phyloP scores from a whole-genome alignment of 1,140 invertebrate species.

The Trigoniulus corallinus region DNA sequence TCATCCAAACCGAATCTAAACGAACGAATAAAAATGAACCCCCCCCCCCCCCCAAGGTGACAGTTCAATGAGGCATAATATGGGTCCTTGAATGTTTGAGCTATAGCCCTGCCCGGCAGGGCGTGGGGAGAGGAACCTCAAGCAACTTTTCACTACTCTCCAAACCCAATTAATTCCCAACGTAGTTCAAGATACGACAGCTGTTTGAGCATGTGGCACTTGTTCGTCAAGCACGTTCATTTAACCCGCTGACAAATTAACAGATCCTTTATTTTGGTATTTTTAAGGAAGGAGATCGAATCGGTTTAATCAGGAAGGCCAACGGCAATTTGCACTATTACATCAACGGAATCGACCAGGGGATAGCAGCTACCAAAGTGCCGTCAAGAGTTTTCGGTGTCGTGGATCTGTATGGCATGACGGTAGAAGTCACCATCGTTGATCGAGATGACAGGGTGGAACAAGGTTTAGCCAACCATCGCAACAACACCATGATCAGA shows the following conservation, averaged over 20 bases:
- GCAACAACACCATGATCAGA: conserved; percentile 4
- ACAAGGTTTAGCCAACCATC: conserved; percentile 46
- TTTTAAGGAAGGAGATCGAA: conserved; percentile 57
- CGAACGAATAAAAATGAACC: no score
- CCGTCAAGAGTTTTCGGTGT: conserved; percentile 70
- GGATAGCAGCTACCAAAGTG: conserved; percentile 62
- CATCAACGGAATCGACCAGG: conserved; percentile 85
- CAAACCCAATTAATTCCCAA: no score
- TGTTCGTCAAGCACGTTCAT: not conserved
- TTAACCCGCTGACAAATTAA: not conserved
- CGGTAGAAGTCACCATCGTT: conserved; percentile 72
- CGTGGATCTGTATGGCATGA: conserved; percentile 91
- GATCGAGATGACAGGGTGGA: conserved; percentile 60
- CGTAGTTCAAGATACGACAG: no score
- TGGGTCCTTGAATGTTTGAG: no score
- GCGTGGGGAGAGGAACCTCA: no score
- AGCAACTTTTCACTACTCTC: no score
- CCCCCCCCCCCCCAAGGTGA: no score
- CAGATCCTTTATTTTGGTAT: conserved; percentile 18
- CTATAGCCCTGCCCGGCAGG: no score
- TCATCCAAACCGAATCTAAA: no score
- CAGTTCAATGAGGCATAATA: no score
- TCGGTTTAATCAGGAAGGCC: conserved; percentile 64
- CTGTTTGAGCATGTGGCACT: no score
- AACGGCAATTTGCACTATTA: conserved; percentile 79